A percentile compares a stretch with the other conserved stretches of the same genome.
Evolutionary conservation across 2,888 invertebrate genomes (phyloP).

Genomic region (Saturnia japonica): DNA sequence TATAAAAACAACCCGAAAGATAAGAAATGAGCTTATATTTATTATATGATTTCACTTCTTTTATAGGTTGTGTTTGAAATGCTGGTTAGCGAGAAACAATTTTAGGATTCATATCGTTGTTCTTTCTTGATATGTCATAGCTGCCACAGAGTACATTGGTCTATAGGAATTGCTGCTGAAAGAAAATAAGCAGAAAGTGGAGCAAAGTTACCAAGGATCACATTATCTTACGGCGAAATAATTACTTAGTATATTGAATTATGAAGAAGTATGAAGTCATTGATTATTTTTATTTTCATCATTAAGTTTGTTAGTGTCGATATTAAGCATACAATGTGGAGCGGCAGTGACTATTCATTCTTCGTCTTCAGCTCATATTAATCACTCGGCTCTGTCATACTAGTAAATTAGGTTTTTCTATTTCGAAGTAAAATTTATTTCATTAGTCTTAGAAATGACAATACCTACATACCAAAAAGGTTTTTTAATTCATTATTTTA

Average conservation of each 20-base stretch:
- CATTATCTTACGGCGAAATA: too few species aligned
- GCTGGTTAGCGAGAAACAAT: neutral
- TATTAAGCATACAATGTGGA: neutral
- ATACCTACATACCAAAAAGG: too few species aligned
- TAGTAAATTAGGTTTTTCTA: neutral
- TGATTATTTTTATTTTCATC: neutral
- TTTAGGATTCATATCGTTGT: neutral
- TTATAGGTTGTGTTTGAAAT: neutral
- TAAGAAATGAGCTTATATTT: too few species aligned
- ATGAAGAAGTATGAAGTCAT: neutral
- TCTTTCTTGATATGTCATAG: constrained; percentile 5
- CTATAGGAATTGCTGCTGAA: too few species aligned
- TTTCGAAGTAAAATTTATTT: too few species aligned
- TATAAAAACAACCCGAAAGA: too few species aligned
- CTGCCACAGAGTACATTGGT: too few species aligned
- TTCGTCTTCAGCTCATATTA: neutral
- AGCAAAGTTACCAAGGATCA: neutral
- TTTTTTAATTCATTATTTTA: too few species aligned
- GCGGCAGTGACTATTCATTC: neutral
- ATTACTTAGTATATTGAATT: neutral
- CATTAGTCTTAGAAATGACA: too few species aligned
- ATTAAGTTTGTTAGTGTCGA: neutral
- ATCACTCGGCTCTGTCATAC: too few species aligned
- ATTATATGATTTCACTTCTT: neutral
- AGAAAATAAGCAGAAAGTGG: neutral